phyloP scores from a whole-genome alignment of 2,113 vertebrate genomes.

The Motacilla tschutschensis region DNA sequence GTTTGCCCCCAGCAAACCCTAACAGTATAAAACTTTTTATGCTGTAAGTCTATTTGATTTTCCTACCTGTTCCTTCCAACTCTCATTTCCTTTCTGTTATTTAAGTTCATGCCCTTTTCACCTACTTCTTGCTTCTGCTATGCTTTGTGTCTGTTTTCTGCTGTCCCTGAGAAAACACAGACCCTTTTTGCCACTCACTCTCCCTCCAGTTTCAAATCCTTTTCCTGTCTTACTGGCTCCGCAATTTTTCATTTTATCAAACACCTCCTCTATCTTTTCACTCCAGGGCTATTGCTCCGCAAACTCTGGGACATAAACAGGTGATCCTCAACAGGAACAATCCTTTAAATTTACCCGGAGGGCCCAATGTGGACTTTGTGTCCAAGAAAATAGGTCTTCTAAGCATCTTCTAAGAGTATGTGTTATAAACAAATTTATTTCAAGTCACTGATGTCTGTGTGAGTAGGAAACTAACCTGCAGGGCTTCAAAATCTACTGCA shows the following conservation, averaged over 20 bases:
- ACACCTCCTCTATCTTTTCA: neutral
- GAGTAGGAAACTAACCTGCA: neutral
- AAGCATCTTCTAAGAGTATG: neutral
- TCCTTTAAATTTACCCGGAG: neutral
- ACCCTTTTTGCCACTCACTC: neutral
- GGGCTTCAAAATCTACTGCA: neutral
- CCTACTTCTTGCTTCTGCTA: neutral
- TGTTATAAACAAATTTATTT: neutral
- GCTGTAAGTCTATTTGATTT: neutral
- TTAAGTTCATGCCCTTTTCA: neutral
- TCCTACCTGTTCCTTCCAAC: neutral
- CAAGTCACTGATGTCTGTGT: neutral
- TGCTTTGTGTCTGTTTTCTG: fast-evolving
- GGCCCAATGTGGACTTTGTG: fast-evolving
- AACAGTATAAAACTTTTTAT: neutral
- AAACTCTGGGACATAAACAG: neutral
- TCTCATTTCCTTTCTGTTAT: neutral
- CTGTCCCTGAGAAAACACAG: neutral
- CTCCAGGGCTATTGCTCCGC: neutral
- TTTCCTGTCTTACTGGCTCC: neutral
- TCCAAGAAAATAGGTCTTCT: neutral
- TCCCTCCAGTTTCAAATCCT: neutral
- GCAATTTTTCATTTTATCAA: neutral
- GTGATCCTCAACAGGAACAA: neutral
- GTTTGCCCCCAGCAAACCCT: neutral